Percentiles rank a stretch among this genome's conserved stretches.
phyloP scores from a whole-genome alignment of 2,797 vertebrate species.

The Gorsachius magnificus region DNA sequence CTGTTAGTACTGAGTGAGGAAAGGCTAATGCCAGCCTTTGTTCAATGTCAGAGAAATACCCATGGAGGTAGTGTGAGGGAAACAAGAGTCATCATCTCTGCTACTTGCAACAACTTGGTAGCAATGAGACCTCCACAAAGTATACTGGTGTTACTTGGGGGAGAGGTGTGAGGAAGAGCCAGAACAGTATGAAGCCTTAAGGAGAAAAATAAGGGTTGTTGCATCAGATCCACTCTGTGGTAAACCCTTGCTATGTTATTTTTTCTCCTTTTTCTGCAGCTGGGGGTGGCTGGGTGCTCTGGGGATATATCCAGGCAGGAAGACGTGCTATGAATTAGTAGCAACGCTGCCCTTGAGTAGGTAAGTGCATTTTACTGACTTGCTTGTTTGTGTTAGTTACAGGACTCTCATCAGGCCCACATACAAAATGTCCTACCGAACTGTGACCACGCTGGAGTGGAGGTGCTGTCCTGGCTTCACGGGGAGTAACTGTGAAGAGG shows the following conservation, averaged over 20 bases:
- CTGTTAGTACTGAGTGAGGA: neutral
- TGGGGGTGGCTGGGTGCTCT: neutral
- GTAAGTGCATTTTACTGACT: conserved; percentile 37
- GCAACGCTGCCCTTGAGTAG: rapidly evolving
- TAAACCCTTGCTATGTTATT: neutral
- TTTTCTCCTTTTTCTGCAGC: neutral
- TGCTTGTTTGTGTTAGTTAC: conserved; percentile 84
- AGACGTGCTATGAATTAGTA: neutral
- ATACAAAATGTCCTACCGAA: conserved; percentile 90
- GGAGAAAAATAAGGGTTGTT: neutral
- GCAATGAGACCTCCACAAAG: neutral
- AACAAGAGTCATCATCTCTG: neutral
- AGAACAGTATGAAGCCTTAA: neutral
- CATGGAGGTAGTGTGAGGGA: neutral
- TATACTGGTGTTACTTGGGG: neutral
- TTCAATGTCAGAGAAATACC: neutral
- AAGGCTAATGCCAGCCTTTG: neutral
- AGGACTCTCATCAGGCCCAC: conserved; percentile 91
- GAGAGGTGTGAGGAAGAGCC: neutral
- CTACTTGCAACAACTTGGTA: neutral
- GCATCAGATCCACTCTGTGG: rapidly evolving
- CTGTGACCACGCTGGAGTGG: conserved; percentile 92
- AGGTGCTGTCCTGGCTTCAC: conserved; percentile 95
- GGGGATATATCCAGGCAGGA: neutral
- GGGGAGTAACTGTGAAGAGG: conserved; percentile 90